Evolutionary conservation across 2,113 vertebrate genomes (phyloP).

Genomic region (Malaclemys terrapin): DNA sequence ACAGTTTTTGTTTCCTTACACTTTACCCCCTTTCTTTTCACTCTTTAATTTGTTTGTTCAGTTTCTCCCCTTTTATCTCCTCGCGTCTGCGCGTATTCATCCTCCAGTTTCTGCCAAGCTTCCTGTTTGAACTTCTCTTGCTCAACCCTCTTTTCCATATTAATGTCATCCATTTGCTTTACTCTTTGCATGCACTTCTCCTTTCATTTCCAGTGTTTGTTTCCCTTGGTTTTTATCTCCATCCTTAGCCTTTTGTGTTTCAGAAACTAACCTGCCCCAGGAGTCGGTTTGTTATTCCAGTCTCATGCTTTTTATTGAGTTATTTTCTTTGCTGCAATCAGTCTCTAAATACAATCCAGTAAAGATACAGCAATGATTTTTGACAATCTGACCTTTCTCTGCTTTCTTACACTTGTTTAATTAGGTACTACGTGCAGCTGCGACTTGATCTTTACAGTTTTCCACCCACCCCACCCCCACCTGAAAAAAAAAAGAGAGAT

Average conservation of each 20-base stretch:
- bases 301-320: constrained; percentile 81
- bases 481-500: constrained; percentile 68
- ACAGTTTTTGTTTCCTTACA: background rate
- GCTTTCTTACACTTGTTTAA: constrained; percentile 87
- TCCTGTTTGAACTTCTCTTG: constrained; percentile 47
- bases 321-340: constrained; percentile 82
- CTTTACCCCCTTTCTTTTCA: background rate
- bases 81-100: background rate
- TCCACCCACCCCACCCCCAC: constrained; percentile 42
- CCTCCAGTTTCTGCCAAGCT: constrained; percentile 54
- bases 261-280: constrained; percentile 26
- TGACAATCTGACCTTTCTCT: constrained; percentile 85
- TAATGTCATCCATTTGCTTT: constrained; percentile 55
- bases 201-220: constrained; percentile 64
- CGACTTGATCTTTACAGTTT: constrained; percentile 82
- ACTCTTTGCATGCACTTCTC: constrained; percentile 22
- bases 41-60: constrained; percentile 22
- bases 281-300: constrained; percentile 78
- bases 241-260: constrained; percentile 36
- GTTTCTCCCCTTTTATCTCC: constrained; percentile 22
- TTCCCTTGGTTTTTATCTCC: constrained; percentile 57
- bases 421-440: constrained; percentile 80
- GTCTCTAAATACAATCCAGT: constrained; percentile 83
- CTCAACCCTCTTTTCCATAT: background rate
- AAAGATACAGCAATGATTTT: constrained; percentile 84